These are phyloP conservation scores for Dipodomys merriami DNA, from an alignment of 2,113 vertebrate species.

Conservation along the genomic window DNA sequence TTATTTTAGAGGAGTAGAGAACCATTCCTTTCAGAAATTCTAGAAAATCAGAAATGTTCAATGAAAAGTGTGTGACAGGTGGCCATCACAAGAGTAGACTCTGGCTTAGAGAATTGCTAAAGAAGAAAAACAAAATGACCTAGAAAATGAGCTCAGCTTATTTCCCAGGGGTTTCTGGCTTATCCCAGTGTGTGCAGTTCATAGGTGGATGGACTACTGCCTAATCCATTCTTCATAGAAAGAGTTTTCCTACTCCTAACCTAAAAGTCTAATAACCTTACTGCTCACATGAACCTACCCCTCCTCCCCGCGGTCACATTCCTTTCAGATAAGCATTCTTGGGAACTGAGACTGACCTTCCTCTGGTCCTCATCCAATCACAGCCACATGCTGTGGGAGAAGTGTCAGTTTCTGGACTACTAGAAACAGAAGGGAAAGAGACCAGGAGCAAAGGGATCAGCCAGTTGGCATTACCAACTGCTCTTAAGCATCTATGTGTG, in stretches of 20 bases:
- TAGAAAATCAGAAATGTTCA: not conserved
- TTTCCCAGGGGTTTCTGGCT: not conserved
- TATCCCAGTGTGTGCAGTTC: not conserved
- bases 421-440: slow-evolving; percentile 43
- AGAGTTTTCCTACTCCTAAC: not conserved
- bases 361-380: not conserved
- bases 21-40: not conserved
- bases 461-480: slow-evolving; percentile 77
- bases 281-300: not conserved
- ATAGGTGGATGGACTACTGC: not conserved
- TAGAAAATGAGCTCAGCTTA: not conserved
- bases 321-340: not conserved
- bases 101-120: not conserved
- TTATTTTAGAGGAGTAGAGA: slow-evolving; percentile 8
- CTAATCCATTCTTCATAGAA: not conserved
- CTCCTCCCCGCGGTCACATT: not conserved
- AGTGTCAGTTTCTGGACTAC: slow-evolving; percentile 26
- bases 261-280: not conserved
- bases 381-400: not conserved
- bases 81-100: not conserved
- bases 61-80: not conserved
- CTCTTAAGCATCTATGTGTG: slow-evolving; percentile 56
- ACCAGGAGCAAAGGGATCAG: slow-evolving; percentile 35
- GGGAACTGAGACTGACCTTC: not conserved
- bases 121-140: not conserved